Evolutionary conservation across 2,888 invertebrate species (phyloP).

Genomic region (Polydrusus tereticollis): DNA sequence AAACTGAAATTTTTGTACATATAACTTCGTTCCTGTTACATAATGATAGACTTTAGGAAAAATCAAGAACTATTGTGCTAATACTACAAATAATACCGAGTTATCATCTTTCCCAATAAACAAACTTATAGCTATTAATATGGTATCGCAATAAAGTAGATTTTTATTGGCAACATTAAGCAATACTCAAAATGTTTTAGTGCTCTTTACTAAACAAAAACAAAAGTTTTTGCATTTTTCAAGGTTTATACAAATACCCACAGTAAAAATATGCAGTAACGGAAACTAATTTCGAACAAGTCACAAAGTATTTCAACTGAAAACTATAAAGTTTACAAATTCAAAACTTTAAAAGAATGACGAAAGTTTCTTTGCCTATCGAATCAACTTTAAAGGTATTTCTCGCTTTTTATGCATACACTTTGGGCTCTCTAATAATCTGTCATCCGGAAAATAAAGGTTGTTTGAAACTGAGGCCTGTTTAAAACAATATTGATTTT

Average conservation of each 20-base stretch:
- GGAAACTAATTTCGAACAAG: not conserved
- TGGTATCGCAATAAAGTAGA: no score
- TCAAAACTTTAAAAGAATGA: conserved; percentile 1
- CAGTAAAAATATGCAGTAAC: not conserved
- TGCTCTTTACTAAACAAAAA: not conserved
- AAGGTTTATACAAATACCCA: not conserved
- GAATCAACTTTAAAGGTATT: not conserved
- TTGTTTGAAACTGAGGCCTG: conserved; percentile 28
- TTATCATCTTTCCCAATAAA: no score
- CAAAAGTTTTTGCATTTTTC: not conserved
- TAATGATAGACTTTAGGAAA: no score
- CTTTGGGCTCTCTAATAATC: conserved; percentile 12
- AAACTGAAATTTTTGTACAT: no score
- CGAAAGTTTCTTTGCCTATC: conserved; percentile 4
- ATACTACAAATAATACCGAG: no score
- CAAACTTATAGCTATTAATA: no score
- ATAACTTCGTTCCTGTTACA: no score
- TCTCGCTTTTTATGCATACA: not conserved
- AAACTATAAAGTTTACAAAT: conserved; percentile 8
- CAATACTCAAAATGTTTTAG: no score
- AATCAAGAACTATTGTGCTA: no score
- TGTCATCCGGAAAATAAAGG: conserved; percentile 38
- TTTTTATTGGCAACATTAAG: no score
- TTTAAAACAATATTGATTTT: conserved; percentile 37
- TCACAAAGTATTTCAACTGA: not conserved